A percentile compares a stretch with the other conserved stretches of the same genome.
Conservation (phyloP, 2,888 invertebrate genomes). For the Dastarcus helophoroides region DNA sequence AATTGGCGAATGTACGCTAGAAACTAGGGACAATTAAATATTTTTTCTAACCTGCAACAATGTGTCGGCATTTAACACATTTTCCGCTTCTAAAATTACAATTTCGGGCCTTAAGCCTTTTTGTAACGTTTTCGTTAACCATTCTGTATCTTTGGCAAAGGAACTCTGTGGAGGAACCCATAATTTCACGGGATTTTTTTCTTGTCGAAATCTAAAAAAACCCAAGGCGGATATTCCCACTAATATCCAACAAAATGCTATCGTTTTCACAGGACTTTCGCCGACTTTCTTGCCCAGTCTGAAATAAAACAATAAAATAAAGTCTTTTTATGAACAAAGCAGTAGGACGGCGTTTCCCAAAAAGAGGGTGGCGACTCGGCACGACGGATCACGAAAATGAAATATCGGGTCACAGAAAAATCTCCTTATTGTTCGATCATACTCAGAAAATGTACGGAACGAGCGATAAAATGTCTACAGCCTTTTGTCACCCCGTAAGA, state of each 20-base stretch:
- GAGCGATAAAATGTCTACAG: background rate
- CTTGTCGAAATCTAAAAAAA: slow-evolving; percentile 53
- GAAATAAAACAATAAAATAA: slow-evolving; percentile 14
- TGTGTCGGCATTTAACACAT: slow-evolving; percentile 52
- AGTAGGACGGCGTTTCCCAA: too few species aligned
- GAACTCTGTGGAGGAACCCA: slow-evolving; percentile 67
- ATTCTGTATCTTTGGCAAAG: slow-evolving; percentile 57
- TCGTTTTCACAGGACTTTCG: slow-evolving; percentile 47
- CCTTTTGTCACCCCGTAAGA: background rate
- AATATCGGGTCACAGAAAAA: too few species aligned
- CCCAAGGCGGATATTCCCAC: slow-evolving; percentile 50
- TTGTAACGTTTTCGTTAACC: slow-evolving; percentile 57
- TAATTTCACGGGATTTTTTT: slow-evolving; percentile 62
- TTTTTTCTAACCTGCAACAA: slow-evolving; percentile 36
- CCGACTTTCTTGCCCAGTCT: slow-evolving; percentile 53
- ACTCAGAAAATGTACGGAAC: background rate
- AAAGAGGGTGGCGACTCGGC: too few species aligned
- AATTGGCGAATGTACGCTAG: background rate
- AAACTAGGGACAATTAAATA: background rate
- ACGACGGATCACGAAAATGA: too few species aligned
- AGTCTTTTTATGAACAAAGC: too few species aligned
- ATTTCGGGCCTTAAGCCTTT: slow-evolving; percentile 51
- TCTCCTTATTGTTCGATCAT: too few species aligned
- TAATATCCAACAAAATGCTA: slow-evolving; percentile 43
- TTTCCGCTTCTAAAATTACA: slow-evolving; percentile 51